Percentiles rank a stretch among this genome's conserved stretches.
Conservation (phyloP, 1,140 invertebrate species). For the Physella acuta region DNA sequence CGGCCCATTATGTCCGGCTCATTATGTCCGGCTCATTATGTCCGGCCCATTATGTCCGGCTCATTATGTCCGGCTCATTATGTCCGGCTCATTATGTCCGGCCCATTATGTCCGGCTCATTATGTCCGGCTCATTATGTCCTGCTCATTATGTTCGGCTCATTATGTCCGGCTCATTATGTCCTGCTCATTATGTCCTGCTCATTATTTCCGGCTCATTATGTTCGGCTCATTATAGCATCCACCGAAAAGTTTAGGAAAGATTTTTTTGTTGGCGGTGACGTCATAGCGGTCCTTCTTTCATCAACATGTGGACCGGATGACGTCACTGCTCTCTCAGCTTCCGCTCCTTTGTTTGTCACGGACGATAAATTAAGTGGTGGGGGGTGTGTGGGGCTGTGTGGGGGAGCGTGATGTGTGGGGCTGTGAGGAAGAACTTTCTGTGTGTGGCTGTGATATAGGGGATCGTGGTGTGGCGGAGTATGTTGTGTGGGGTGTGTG, state of each 20-base stretch:
- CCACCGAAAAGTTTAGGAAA: slow-evolving; percentile 4
- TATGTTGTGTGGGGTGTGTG: too few species aligned
- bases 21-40: not conserved
- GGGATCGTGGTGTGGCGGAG: too few species aligned
- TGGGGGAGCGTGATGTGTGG: too few species aligned
- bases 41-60: not conserved
- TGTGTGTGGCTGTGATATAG: too few species aligned
- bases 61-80: not conserved
- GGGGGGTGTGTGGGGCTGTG: not conserved
- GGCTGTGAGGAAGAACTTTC: not conserved
- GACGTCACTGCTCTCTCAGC: not conserved
- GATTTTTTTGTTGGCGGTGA: not conserved
- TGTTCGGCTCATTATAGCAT: slow-evolving; percentile 4
- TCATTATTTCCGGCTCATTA: not conserved
- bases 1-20: not conserved
- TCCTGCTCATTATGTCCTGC: too few species aligned
- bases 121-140: not conserved
- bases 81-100: not conserved
- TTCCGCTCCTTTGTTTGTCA: too few species aligned
- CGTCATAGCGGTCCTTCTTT: not conserved
- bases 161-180: not conserved
- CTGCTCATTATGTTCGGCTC: not conserved
- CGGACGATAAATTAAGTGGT: not conserved
- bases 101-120: not conserved
- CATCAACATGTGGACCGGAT: not conserved